Evolutionary conservation across 2,113 vertebrate species (phyloP).

Genomic region (Poeciliopsis prolifica): DNA sequence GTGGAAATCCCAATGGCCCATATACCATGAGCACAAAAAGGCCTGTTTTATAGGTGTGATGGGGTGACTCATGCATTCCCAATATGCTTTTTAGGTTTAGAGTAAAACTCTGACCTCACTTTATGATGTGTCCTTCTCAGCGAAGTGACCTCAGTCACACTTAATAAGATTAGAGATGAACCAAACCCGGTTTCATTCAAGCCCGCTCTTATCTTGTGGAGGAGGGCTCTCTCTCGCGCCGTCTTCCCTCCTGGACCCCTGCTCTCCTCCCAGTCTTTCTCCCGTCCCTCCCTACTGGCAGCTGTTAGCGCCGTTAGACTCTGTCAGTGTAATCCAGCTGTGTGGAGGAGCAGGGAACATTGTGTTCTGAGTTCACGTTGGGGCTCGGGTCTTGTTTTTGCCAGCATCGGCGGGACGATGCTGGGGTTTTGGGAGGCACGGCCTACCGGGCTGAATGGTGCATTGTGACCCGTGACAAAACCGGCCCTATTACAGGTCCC

Average conservation of each 20-base stretch:
- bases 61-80: constrained; percentile 1
- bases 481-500: constrained; percentile 2
- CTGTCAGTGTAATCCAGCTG: constrained; percentile 69
- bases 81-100: not conserved
- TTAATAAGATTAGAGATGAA: constrained; percentile 53
- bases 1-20: too few species aligned
- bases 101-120: constrained; percentile 37
- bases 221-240: not conserved
- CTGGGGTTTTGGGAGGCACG: constrained; percentile 31
- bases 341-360: constrained; percentile 69
- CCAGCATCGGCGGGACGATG: constrained; percentile 26
- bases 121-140: constrained; percentile 29
- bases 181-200: constrained; percentile 11
- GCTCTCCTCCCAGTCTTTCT: constrained; percentile 39
- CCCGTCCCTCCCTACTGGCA: constrained; percentile 57
- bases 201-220: constrained; percentile 46
- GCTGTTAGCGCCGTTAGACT: constrained; percentile 54
- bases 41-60: constrained; percentile 11
- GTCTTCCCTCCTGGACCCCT: constrained; percentile 33
- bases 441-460: constrained; percentile 42
- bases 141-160: constrained; percentile 45
- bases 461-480: constrained; percentile 54
- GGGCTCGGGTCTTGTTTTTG: constrained; percentile 57
- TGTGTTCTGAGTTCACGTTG: constrained; percentile 67
- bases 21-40: not conserved